These are phyloP conservation scores for Castor canadensis DNA, from an alignment of 2,113 vertebrate species.

Conservation along the genomic window DNA sequence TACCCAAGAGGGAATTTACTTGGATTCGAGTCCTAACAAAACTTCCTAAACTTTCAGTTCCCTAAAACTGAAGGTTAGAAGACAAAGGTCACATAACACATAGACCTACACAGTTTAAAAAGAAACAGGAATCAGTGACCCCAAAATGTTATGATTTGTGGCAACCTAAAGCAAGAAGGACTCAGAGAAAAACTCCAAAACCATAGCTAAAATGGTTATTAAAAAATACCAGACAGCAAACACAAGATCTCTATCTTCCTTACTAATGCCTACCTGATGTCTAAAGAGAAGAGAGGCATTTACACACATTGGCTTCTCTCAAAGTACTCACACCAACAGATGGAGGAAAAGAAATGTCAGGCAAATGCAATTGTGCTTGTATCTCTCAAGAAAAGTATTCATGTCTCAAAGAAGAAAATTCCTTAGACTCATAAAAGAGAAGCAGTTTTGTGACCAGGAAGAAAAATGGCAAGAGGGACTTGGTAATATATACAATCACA, in stretches of 20 bases:
- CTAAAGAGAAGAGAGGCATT: background rate
- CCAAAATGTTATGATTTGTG: background rate
- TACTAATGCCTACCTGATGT: background rate
- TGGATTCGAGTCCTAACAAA: constrained; percentile 57
- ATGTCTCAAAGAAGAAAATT: background rate
- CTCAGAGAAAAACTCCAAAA: background rate
- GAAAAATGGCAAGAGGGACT: background rate
- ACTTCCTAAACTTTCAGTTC: constrained; percentile 68
- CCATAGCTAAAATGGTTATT: background rate
- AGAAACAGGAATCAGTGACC: constrained; percentile 17
- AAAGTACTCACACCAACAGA: background rate
- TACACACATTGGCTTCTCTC: background rate
- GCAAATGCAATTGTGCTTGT: background rate
- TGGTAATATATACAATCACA: background rate
- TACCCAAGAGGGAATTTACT: constrained; percentile 65
- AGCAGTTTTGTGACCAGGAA: background rate
- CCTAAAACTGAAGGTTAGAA: constrained; percentile 63
- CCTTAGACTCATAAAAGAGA: background rate
- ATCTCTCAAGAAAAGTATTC: constrained; percentile 21
- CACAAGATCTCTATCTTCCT: background rate
- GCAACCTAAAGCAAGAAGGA: background rate
- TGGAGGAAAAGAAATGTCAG: background rate
- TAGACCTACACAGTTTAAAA: background rate
- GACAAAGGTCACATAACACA: constrained; percentile 63
- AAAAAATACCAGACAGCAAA: too few species aligned